Evolutionary conservation across 2,113 vertebrate genomes (phyloP).

Genomic region (Heterotilapia buettikoferi): DNA sequence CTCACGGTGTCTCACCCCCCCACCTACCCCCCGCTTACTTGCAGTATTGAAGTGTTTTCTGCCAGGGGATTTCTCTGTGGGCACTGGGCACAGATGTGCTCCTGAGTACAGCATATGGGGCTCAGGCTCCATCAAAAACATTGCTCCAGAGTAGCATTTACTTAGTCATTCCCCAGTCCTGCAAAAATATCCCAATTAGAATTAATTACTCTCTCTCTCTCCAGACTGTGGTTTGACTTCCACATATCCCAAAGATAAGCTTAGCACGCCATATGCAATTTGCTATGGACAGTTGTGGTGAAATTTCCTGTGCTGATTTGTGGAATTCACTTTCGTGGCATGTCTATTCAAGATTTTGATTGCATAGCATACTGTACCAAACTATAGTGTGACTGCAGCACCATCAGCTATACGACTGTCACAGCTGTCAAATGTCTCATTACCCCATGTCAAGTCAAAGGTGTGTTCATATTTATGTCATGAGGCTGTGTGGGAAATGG

Average conservation of each 20-base stretch:
- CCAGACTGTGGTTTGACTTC: constrained; percentile 19
- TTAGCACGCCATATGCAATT: not conserved
- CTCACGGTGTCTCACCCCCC: constrained; percentile 16
- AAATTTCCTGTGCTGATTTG: constrained; percentile 10
- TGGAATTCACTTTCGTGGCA: not conserved
- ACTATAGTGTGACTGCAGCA: constrained; percentile 33
- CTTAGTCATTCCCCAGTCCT: constrained; percentile 1
- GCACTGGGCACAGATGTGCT: constrained; percentile 58
- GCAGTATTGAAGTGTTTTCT: constrained; percentile 27
- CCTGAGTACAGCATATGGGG: constrained; percentile 54
- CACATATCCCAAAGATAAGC: not conserved
- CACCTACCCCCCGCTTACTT: not conserved
- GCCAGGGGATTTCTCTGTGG: constrained; percentile 44
- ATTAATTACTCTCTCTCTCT: constrained; percentile 49
- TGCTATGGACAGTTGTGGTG: not conserved
- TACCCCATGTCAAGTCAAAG: constrained; percentile 62
- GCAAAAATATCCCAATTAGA: constrained; percentile 59
- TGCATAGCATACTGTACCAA: constrained; percentile 24
- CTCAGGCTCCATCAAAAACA: constrained; percentile 45
- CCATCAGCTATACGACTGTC: constrained; percentile 50
- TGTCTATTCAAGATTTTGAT: constrained; percentile 34
- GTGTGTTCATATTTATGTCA: constrained; percentile 61
- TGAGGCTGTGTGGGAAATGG: constrained; percentile 34
- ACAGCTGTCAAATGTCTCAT: constrained; percentile 58
- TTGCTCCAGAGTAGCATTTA: constrained; percentile 31